Conservation (phyloP, 2,113 vertebrate genomes). For the Gymnarchus niloticus region DNA sequence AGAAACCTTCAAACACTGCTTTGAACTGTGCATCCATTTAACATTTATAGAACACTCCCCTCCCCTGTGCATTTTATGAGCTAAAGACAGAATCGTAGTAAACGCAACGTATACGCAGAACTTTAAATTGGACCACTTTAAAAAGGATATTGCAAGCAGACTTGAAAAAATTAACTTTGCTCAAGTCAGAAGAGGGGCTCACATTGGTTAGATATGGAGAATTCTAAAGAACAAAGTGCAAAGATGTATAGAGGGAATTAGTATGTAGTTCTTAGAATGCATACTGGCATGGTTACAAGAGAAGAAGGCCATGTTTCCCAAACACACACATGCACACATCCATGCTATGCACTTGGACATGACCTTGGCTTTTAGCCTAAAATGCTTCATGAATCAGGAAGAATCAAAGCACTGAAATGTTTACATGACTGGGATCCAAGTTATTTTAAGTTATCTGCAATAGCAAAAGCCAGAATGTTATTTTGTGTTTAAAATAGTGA, state of each 20-base stretch:
- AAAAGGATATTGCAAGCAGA: background rate
- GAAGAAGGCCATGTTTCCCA: background rate
- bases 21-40: background rate
- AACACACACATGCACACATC: background rate
- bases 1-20: background rate
- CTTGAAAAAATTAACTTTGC: too few relatives aligned
- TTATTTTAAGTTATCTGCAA: slow-evolving; percentile 55
- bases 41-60: background rate
- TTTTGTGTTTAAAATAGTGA: slow-evolving; percentile 35
- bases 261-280: background rate
- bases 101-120: background rate
- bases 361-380: slow-evolving; percentile 43
- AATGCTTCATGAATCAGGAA: slow-evolving; percentile 42
- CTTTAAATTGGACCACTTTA: background rate
- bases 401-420: slow-evolving; percentile 43
- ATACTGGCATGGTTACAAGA: background rate
- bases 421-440: slow-evolving; percentile 52
- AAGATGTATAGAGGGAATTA: background rate
- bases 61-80: background rate
- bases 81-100: background rate
- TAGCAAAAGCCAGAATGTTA: slow-evolving; percentile 30
- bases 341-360: background rate
- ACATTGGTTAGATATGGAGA: slow-evolving; percentile 27
- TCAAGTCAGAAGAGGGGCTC: too few relatives aligned
- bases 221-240: slow-evolving; percentile 3